phyloP scores from a whole-genome alignment of 2,113 vertebrate species.

The Cynoglossus semilaevis region DNA sequence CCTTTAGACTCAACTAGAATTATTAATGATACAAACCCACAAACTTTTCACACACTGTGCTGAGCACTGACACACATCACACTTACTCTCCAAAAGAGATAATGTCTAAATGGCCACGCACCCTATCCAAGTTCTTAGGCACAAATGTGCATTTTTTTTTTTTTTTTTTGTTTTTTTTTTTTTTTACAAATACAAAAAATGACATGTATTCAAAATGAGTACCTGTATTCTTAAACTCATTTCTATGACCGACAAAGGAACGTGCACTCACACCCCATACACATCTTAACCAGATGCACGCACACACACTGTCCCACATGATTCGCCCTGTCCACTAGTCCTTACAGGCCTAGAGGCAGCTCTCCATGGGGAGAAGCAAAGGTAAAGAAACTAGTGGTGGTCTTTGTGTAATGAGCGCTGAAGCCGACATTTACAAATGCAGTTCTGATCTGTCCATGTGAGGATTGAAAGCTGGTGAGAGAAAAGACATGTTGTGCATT shows the following conservation, averaged over 20 bases:
- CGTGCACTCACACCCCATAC: constrained; percentile 30
- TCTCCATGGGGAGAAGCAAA: constrained; percentile 39
- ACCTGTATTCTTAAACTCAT: constrained; percentile 70
- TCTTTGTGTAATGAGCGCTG: constrained; percentile 54
- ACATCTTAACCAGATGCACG: constrained; percentile 46
- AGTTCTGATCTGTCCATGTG: constrained; percentile 57
- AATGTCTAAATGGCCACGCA: constrained; percentile 80
- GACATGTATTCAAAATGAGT: constrained; percentile 68
- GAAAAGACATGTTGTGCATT: constrained; percentile 79
- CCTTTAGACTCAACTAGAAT: constrained; percentile 73
- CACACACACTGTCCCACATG: constrained; percentile 61
- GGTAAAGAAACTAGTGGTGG: constrained; percentile 58
- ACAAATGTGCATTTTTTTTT: constrained; percentile 76
- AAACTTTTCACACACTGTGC: constrained; percentile 72
- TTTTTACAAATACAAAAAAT: constrained; percentile 59
- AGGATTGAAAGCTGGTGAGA: constrained; percentile 75
- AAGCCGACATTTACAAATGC: constrained; percentile 72
- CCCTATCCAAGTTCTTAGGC: constrained; percentile 78
- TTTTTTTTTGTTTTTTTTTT: no score
- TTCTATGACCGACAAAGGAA: constrained; percentile 67
- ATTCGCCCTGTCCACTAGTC: constrained; percentile 42
- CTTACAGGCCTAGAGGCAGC: constrained; percentile 53
- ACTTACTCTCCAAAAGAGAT: constrained; percentile 72
- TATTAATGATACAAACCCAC: constrained; percentile 68
- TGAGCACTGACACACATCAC: constrained; percentile 73